These are phyloP conservation scores for Pocillopora meandrina DNA, from an alignment of 92 coral and sea anemone species.

Conservation along the genomic window DNA sequence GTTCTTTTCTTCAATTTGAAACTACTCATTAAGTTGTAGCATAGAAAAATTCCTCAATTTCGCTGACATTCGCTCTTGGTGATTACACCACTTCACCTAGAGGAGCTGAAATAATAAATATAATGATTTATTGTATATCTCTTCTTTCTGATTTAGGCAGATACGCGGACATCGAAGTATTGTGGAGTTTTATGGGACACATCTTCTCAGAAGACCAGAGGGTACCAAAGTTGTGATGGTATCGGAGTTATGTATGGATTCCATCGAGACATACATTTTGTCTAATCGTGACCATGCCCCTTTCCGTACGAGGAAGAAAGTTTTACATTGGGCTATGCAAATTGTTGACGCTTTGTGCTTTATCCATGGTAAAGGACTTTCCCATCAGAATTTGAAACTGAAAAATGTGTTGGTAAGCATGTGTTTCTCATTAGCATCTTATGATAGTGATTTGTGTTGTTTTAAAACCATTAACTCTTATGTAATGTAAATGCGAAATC, in stretches of 20 bases:
- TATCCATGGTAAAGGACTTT: constrained; percentile 14
- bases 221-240: constrained; percentile 12
- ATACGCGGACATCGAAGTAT: neutral
- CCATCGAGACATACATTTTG: neutral
- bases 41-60: no score
- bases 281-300: constrained; percentile 3
- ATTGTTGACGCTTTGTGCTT: constrained; percentile 17
- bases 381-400: constrained; percentile 1
- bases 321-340: neutral
- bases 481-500: neutral
- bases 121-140: neutral
- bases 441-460: no score
- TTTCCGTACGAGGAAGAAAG: neutral
- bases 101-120: neutral
- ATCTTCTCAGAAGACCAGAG: neutral
- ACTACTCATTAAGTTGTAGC: no score
- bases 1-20: no score
- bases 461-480: no score
- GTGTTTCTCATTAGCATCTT: neutral
- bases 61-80: no score
- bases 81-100: neutral
- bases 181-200: constrained; percentile 24
- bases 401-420: constrained; percentile 15
- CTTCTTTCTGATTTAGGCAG: neutral
- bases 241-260: constrained; percentile 6